A percentile compares a stretch with the other conserved stretches of the same genome.
Conservation (phyloP, 2,797 vertebrate genomes). For the Limosa lapponica region DNA sequence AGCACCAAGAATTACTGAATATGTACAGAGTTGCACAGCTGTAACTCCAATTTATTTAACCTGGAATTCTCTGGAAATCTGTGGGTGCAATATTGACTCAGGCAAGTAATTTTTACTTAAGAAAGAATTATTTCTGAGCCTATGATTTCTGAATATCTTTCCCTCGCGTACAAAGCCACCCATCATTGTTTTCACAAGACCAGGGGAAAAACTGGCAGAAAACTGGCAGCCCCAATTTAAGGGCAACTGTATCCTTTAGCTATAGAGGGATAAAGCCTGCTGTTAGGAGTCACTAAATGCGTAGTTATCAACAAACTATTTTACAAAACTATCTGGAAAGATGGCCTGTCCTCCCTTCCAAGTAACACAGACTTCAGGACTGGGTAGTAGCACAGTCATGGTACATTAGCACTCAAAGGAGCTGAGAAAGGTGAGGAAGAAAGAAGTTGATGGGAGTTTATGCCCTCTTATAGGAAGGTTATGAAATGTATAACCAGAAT, state of each 20-base stretch:
- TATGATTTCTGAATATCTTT: neutral
- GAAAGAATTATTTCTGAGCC: neutral
- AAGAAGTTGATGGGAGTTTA: neutral
- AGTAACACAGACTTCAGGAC: neutral
- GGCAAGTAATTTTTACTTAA: neutral
- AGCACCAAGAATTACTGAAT: neutral
- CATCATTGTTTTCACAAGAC: neutral
- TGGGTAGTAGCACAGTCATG: neutral
- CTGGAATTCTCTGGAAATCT: neutral
- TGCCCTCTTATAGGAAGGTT: neutral
- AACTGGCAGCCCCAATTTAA: neutral
- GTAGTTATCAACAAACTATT: neutral
- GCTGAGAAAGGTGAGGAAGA: neutral
- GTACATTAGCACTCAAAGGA: conserved; percentile 16
- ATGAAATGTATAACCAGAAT: conserved; percentile 45
- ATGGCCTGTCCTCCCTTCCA: neutral
- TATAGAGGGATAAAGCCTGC: neutral
- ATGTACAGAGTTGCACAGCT: neutral
- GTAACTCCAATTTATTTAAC: neutral
- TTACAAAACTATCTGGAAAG: conserved; percentile 25
- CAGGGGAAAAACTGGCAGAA: neutral
- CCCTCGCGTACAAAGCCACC: neutral
- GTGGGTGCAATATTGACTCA: neutral
- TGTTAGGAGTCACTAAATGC: neutral
- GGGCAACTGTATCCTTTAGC: neutral